Base-by-base conservation (phyloP, 2,888 invertebrate genomes). In the Zygaena filipendulae region DNA sequence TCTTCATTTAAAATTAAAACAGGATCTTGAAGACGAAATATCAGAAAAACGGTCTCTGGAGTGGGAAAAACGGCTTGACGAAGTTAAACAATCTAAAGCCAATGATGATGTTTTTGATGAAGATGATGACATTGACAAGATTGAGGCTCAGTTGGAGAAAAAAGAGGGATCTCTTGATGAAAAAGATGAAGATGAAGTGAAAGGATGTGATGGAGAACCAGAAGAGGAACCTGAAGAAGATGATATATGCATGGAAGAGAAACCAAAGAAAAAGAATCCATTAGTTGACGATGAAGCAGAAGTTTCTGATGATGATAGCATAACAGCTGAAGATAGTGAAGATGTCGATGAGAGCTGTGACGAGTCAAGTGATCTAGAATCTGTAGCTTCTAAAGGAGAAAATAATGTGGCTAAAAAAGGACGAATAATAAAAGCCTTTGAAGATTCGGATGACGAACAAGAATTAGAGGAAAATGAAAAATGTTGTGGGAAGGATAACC, bases 1-100 rank as follows among this genome's bases (percentile, higher is more conserved):
- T 2, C 87, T 86, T 43, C 82, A 89, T 39, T 58, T 82, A n/a
- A 85, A 84, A 43, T 67, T 95, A 27, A 88, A 87, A 51, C 83
- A 86, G 35, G 85, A 87, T 36, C 71, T 95, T 2, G 84, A 88
- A 47, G 74, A 82, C 8, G 79, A 88, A 60, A 93, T 95, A 49
- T 84, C 84, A 2, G 81, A 84, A 37, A 87, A 86, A 46, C 75
- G 91, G 26, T 83, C 86, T 20, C 79, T 87, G 33, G 87, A 90
- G 42, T 85, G 92, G 84, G 80, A 84, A 30, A 84, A 87, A 44
- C 84, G 85, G 26, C 66, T 83, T 13, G 83, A 87, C 43, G 61
- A 66, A 21, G 75, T 70, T 29, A 59, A 70, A 7, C 79, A 82
- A 29, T 56, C 64, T 27, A 64, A 79, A 43, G 55, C 75, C 24